Conservation (phyloP, 2,888 invertebrate species). For the Drosophila planitibia region DNA sequence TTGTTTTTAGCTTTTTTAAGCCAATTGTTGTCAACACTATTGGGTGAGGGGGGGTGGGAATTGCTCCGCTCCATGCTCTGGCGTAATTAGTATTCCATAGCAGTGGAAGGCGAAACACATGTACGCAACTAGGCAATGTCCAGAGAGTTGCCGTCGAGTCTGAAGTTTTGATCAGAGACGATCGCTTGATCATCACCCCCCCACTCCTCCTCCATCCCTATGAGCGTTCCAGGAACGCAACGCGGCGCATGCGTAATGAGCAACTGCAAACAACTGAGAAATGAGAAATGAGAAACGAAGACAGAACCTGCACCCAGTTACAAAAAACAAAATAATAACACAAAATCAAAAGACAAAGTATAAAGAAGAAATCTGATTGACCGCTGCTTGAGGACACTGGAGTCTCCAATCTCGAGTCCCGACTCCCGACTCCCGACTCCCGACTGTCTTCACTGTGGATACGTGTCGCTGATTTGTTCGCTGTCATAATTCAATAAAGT, state of each 20-base stretch:
- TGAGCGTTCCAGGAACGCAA: conserved; percentile 28
- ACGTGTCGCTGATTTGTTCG: conserved; percentile 81
- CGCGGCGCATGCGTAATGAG: conserved; percentile 72
- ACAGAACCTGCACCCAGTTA: conserved; percentile 15
- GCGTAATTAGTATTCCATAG: conserved; percentile 83
- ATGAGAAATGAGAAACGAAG: not conserved
- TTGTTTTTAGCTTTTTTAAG: not conserved
- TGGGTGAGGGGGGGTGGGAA: too few relatives aligned
- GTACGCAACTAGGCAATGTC: conserved; percentile 61
- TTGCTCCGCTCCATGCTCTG: not conserved
- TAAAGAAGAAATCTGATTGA: conserved; percentile 32
- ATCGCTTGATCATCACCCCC: conserved; percentile 28
- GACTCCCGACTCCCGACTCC: not conserved
- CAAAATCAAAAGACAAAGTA: not conserved
- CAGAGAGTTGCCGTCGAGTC: conserved; percentile 23
- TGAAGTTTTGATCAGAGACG: conserved; percentile 14
- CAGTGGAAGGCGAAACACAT: conserved; percentile 83
- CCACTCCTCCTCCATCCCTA: not conserved
- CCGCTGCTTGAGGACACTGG: conserved; percentile 12
- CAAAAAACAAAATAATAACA: conserved; percentile 1
- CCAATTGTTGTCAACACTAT: not conserved
- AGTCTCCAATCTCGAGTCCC: conserved; percentile 1
- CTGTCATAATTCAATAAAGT: conserved; percentile 84
- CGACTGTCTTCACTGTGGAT: conserved; percentile 27
- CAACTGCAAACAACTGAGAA: conserved; percentile 6